phyloP scores from a whole-genome alignment of 2,797 vertebrate species.

The Syndactyla subalaris region DNA sequence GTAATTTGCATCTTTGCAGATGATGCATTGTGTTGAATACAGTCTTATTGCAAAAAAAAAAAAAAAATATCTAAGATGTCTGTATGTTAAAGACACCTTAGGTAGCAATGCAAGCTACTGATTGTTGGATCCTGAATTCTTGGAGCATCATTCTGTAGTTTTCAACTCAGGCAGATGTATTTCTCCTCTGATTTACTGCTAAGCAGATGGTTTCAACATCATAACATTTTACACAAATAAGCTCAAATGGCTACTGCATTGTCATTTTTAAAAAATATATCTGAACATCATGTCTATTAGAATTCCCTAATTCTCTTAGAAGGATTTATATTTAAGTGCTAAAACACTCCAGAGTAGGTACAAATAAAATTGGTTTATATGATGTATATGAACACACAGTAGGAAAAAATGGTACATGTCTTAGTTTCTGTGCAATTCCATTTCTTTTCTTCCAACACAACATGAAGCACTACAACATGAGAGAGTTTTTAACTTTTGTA shows the following conservation, averaged over 20 bases:
- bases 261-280: not conserved
- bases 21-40: conserved; percentile 8
- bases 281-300: not conserved
- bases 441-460: not conserved
- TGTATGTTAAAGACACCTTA: not conserved
- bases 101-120: not conserved
- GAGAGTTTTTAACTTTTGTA: not conserved
- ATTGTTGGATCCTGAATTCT: not conserved
- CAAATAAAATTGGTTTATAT: not conserved
- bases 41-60: not conserved
- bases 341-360: not conserved
- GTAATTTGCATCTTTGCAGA: conserved; percentile 58
- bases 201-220: not conserved
- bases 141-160: not conserved
- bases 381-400: not conserved
- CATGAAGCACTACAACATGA: not conserved
- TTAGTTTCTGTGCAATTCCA: not conserved
- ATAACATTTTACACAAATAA: not conserved
- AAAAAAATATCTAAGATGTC: conserved; percentile 2
- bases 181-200: conserved; percentile 14
- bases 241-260: not conserved
- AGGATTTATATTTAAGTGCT: conserved; percentile 10
- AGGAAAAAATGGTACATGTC: not conserved
- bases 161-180: not conserved
- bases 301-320: not conserved